Evolutionary conservation across 2,113 vertebrate species (phyloP).

Genomic region (Empidonax traillii): DNA sequence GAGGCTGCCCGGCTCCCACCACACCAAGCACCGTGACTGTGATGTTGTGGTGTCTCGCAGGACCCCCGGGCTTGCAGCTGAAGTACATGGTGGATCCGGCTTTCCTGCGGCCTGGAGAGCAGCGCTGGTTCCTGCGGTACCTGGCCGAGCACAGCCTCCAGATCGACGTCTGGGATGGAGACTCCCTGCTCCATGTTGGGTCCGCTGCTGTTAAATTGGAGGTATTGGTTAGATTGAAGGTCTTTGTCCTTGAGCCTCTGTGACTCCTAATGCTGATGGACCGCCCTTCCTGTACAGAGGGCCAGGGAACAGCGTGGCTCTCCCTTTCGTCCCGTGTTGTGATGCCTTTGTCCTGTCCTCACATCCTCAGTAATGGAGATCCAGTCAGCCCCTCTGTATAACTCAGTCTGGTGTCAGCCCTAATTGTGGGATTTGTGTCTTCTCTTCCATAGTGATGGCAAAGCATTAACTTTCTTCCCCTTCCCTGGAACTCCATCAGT

Average conservation of each 20-base stretch:
- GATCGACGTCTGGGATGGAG: constrained; percentile 91
- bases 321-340: not conserved
- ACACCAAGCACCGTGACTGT: not conserved
- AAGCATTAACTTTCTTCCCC: not conserved
- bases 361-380: not conserved
- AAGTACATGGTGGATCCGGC: constrained; percentile 82
- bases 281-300: rapidly evolving
- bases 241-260: rapidly evolving
- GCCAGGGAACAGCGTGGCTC: not conserved
- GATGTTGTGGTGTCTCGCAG: constrained; percentile 54
- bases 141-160: constrained; percentile 86
- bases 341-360: not conserved
- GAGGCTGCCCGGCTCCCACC: not conserved
- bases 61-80: constrained; percentile 81
- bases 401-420: not conserved
- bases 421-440: not conserved
- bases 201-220: constrained; percentile 86
- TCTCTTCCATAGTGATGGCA: not conserved
- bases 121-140: constrained; percentile 84
- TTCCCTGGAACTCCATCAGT: not conserved
- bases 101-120: constrained; percentile 83
- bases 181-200: constrained; percentile 89
- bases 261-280: not conserved
- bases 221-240: constrained; percentile 63
- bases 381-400: not conserved